Evolutionary conservation across 2,888 invertebrate genomes (phyloP), one percentile per base, ranked within the genome.

Genomic region (Nesidiocoris tenuis): DNA sequence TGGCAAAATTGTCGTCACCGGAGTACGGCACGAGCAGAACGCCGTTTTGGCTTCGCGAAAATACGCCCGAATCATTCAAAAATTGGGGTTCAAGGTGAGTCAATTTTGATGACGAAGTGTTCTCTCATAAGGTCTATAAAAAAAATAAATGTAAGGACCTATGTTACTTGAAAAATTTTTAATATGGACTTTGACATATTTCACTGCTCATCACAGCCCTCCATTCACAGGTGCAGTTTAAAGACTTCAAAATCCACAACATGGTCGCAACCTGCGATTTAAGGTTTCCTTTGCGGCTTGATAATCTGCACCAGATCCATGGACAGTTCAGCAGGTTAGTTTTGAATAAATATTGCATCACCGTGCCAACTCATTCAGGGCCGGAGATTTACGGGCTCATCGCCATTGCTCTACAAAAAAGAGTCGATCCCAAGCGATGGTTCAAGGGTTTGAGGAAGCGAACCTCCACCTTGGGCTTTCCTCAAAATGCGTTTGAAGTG

Each of bases 1-100:
- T 5, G 93, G 93, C 0, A 94, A 93, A 86, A 87, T 94, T 71
- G 91, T 94, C 0, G 91, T 92, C 80, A 93, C 93, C 0, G 93
- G 93, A 2, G 89, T 92, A 1, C 88, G 89, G 82, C 91, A 90
- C 83, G 93, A 93, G 84, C 88, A 88, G 61, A 91, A 92, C 83
- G 90, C 92, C 0, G 88, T 90, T 81, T 84, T 93, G 77, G 93
- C 92, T 0, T 88, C 92, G 0, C 88, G 92, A 79, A 94, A 94
- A 83, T 92, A 92, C 85, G 91, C 92, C 0, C 87, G 92, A 81
- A 93, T 94, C 77, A 89, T 94, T 77, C 92, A 94, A 81, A 93
- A 91, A 84, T 84, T 94, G 19, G 92, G 92, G 68, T 92, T 91
- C 84, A 87, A 89, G 56, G 91, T 92, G 84, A 25, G 67, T 59